Percentiles rank a stretch among this genome's conserved stretches.
Conservation (phyloP, 2,888 invertebrate genomes). For the Polydrusus pterygomalis region DNA sequence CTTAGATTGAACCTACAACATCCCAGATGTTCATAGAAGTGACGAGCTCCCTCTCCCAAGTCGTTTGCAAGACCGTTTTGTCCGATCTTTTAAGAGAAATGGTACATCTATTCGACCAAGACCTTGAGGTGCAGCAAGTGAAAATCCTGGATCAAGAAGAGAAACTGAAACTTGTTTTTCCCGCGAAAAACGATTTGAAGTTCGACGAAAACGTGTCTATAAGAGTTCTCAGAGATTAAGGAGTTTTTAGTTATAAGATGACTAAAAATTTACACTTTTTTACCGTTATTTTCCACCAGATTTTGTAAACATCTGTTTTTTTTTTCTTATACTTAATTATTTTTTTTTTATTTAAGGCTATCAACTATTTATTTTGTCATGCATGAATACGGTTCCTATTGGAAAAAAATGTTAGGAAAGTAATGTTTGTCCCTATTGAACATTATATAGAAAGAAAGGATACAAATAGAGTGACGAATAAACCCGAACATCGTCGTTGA, state of each 20-base stretch:
- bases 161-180: conserved; percentile 84
- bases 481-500: no score
- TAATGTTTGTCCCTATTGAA: no score
- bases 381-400: no score
- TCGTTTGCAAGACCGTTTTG: conserved; percentile 80
- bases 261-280: not conserved
- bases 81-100: conserved; percentile 80
- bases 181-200: conserved; percentile 80
- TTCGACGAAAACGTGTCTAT: conserved; percentile 58
- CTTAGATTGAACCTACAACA: conserved; percentile 80
- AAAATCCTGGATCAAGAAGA: conserved; percentile 81
- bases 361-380: no score
- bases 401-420: no score
- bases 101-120: conserved; percentile 72
- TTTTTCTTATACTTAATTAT: no score
- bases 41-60: conserved; percentile 80
- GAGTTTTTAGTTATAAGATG: not conserved
- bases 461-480: no score
- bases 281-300: not conserved
- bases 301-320: no score
- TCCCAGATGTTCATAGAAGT: conserved; percentile 84
- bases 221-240: conserved; percentile 55
- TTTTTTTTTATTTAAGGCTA: no score
- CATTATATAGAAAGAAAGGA: no score
- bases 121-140: conserved; percentile 78